Evolutionary conservation across 2,888 invertebrate genomes (phyloP), one percentile per base, ranked within the genome.

Genomic region (Eupeodes luniger): DNA sequence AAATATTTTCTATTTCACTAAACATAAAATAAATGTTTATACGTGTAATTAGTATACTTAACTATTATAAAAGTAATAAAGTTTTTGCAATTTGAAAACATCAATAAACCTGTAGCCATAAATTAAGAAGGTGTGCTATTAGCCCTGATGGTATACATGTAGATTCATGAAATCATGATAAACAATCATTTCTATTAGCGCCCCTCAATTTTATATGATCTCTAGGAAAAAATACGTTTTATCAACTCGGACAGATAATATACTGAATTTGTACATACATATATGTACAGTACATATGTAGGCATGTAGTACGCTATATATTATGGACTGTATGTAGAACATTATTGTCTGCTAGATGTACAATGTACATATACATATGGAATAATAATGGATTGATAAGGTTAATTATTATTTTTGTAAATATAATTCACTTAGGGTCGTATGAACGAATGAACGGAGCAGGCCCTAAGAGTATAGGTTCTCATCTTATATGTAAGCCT

Each of bases 201-300:
- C 67, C 62, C 49, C n/a, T 66, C n/a, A 27, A 34, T 34, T 47
- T 49, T 49, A 34, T 64, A 66, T 66, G 34, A 49, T n/a, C n/a
- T 62, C 11, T 16, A 16, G 40, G 11, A 40, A 44, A 11, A 57
- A 62, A 44, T 62, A 16, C 16, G 14, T 40, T 44, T 62, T 62
- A 62, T 62, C 40, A 44, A 11, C 11, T 16, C 40, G 19, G 62
- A 62, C 62, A 62, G 62, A 62, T 62, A 62, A 40, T 62, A 4
- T 36, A 19, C 19, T 62, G 1, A 16, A 10, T 40, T 10, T 36
- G 36, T 36, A 36, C 7, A 36, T 7, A n/a, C n/a, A n/a, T n/a
- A n/a, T n/a, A 36, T 6, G 36, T 36, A 36, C 36, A n/a, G 5
- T 36, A 36, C 36, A 36, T 36, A 36, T 36, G 7, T 40, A 1